A percentile compares a stretch with the other conserved stretches of the same genome.
Evolutionary conservation across 2,888 invertebrate species (phyloP).

Genomic region (Neoascia interrupta): DNA sequence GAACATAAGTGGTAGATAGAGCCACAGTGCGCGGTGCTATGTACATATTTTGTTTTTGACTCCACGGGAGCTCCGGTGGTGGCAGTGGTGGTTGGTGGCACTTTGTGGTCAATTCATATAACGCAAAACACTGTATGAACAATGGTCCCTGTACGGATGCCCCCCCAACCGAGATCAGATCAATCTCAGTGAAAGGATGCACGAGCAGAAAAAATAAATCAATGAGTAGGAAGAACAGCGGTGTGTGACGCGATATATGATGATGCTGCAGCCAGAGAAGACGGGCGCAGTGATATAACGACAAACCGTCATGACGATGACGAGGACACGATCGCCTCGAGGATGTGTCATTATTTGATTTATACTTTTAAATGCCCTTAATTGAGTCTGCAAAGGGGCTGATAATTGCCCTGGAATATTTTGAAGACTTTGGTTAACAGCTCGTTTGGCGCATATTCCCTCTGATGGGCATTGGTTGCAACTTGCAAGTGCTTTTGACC

Average conservation of each 20-base stretch:
- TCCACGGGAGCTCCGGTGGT: conserved; percentile 24
- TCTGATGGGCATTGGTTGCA: not conserved
- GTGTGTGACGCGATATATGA: conserved; percentile 46
- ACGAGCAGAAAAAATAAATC: conserved; percentile 9
- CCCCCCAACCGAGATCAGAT: conserved; percentile 38
- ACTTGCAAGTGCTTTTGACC: conserved; percentile 22
- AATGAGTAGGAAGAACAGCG: conserved; percentile 48
- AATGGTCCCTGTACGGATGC: conserved; percentile 40
- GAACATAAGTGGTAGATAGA: conserved; percentile 2
- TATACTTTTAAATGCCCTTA: conserved; percentile 72
- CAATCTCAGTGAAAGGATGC: conserved; percentile 51
- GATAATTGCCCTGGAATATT: conserved; percentile 61
- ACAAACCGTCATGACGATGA: conserved; percentile 57
- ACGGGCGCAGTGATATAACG: conserved; percentile 44
- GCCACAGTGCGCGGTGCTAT: conserved; percentile 37
- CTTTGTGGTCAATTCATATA: conserved; percentile 63
- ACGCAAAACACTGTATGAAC: conserved; percentile 62
- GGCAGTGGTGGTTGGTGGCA: conserved; percentile 57
- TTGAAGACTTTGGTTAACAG: conserved; percentile 48
- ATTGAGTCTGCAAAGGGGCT: conserved; percentile 71
- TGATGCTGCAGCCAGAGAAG: conserved; percentile 12
- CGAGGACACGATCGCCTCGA: conserved; percentile 71
- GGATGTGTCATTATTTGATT: conserved; percentile 73
- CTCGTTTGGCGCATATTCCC: conserved; percentile 51
- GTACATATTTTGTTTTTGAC: conserved; percentile 55